A percentile compares a stretch with the other conserved stretches of the same genome.
Conservation (phyloP, 2,888 invertebrate species). For the Cotesia congregata region DNA sequence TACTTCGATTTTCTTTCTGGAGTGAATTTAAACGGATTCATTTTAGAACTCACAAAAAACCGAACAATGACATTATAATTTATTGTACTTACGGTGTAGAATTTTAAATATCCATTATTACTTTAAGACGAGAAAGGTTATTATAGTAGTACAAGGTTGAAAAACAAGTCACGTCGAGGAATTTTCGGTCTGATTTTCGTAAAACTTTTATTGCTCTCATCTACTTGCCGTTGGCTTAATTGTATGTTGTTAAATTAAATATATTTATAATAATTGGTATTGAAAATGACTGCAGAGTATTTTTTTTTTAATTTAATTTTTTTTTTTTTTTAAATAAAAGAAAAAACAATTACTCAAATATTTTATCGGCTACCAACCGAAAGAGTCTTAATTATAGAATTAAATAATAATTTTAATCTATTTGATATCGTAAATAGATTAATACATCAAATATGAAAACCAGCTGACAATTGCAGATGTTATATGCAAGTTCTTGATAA, state of each 20-base stretch:
- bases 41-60: not conserved
- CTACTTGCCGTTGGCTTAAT: not conserved
- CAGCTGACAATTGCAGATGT: constrained; percentile 20
- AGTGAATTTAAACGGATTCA: too few species aligned
- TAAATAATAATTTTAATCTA: not conserved
- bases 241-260: not conserved
- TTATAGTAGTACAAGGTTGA: constrained; percentile 60
- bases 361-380: not conserved
- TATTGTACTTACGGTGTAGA: not conserved
- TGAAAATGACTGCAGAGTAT: not conserved
- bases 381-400: not conserved
- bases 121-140: constrained; percentile 52
- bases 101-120: not conserved
- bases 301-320: not conserved
- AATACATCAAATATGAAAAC: constrained; percentile 11
- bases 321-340: not conserved
- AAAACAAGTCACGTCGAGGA: constrained; percentile 49
- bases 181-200: constrained; percentile 57
- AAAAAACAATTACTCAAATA: not conserved
- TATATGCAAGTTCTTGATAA: not conserved
- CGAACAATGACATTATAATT: not conserved
- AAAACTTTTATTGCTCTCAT: constrained; percentile 35
- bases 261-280: not conserved
- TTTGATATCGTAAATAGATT: constrained; percentile 1
- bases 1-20: too few species aligned